phyloP scores from a whole-genome alignment of 2,888 invertebrate genomes.

The Lasioglossum lativentre region DNA sequence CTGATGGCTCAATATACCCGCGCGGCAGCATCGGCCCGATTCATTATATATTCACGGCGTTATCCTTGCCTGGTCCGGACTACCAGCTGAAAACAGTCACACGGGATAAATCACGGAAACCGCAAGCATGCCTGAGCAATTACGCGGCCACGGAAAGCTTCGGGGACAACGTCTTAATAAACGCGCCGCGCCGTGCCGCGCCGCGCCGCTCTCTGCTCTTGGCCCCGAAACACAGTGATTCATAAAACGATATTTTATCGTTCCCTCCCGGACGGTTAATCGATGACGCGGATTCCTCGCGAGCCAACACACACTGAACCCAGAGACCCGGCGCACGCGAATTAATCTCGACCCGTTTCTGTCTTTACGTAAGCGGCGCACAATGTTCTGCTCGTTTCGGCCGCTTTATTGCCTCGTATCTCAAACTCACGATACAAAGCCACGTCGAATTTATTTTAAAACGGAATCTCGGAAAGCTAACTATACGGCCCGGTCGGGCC shows the following conservation, averaged over 20 bases:
- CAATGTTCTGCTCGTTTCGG: not conserved
- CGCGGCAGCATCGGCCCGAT: conserved; percentile 42
- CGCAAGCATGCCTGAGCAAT: conserved; percentile 42
- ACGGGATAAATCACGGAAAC: conserved; percentile 62
- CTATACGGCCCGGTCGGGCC: not conserved
- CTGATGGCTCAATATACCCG: conserved; percentile 70
- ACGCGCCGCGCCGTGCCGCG: not conserved
- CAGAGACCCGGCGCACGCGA: not conserved
- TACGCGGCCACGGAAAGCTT: conserved; percentile 31
- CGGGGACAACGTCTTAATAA: conserved; percentile 47
- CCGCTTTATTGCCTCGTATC: conserved; percentile 9
- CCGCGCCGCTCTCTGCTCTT: not conserved
- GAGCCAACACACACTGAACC: not conserved
- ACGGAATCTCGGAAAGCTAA: not conserved
- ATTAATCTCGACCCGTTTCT: conserved; percentile 3
- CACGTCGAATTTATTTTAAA: not conserved
- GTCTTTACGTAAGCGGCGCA: not conserved
- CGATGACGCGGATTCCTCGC: not conserved
- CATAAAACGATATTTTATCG: conserved; percentile 22
- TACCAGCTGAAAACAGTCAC: conserved; percentile 61
- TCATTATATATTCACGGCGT: conserved; percentile 70
- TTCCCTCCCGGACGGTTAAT: conserved; percentile 22
- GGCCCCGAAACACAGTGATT: conserved; percentile 41
- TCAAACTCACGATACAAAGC: conserved; percentile 1
- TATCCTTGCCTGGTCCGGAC: conserved; percentile 46